Evolutionary conservation across 2,888 invertebrate genomes (phyloP), one percentile per base, ranked within the genome.

Genomic region (Bibio marci): DNA sequence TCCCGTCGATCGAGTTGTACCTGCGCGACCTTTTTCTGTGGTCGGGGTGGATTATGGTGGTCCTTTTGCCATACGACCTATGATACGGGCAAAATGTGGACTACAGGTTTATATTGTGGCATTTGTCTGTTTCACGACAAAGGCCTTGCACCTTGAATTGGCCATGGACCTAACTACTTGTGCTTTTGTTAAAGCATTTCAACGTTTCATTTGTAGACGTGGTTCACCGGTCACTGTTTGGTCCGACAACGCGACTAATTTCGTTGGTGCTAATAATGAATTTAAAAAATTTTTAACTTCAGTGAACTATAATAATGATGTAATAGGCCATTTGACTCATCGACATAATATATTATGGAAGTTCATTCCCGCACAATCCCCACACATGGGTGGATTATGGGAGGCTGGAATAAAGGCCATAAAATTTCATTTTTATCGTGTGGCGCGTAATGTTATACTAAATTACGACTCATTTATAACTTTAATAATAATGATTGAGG

Each of bases 311-410:
- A 22, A 22, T 22, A 8, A 22, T 6, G 8, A 22, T 6, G 4
- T 22, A 8, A 8, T 22, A 22, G 22, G 4, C 22, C 4, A 22
- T 22, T 22, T 22, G 8, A 38, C 15, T 27, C 40, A 32, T 10
- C 11, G 12, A 32, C 18, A 12, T 4, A 31, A 31, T 14, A 31
- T 31, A 13, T 14, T 13, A 31, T 57, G 55, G 53, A 42, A 51
- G 17, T 57, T 55, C 34, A 52, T 46, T 22, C 50, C 51, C 2
- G 47, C 51, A 6, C 32, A 39, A 14, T 40, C 50, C 3, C 48
- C 51, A 6, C 49, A 54, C 39, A 49, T 49, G 36, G 50, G 52
- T 8, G 52, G 52, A 7, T 33, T 52, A 4, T 52, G 50, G 49
- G 54, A 55, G 39, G 46, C 49, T 3, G 47, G 45, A 8, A 48